Evolutionary conservation across 1,140 invertebrate species (phyloP).

Genomic region (Sycophila sp.): DNA sequence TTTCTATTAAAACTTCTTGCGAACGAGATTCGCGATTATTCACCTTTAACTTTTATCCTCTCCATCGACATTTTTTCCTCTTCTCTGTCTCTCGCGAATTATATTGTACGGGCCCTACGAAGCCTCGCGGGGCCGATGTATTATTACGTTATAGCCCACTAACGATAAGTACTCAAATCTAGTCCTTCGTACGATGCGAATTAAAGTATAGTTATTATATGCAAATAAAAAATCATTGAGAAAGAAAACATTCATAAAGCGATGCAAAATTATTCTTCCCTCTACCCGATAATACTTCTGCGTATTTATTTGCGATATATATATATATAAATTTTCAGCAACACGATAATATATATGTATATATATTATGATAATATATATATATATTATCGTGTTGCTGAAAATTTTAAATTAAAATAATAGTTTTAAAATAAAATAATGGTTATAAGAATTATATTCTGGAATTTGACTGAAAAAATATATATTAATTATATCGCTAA

Average conservation of each 20-base stretch:
- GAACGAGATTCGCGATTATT: conserved; percentile 24
- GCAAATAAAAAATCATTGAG: conserved; percentile 4
- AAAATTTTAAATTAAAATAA: too few relatives aligned
- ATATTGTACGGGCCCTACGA: not conserved
- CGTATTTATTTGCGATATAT: too few relatives aligned
- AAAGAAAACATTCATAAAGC: not conserved
- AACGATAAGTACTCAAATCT: conserved; percentile 67
- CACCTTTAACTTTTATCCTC: too few relatives aligned
- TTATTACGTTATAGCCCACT: conserved; percentile 58
- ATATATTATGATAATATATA: too few relatives aligned
- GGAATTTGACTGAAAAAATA: too few relatives aligned
- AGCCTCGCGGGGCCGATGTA: conserved; percentile 40
- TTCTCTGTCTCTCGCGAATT: not conserved
- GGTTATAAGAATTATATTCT: too few relatives aligned
- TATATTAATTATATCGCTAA: too few relatives aligned
- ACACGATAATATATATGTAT: too few relatives aligned
- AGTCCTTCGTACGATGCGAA: conserved; percentile 66
- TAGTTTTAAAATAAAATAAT: too few relatives aligned
- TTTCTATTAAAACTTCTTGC: conserved; percentile 26
- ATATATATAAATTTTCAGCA: too few relatives aligned
- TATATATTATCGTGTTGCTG: too few relatives aligned
- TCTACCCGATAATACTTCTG: too few relatives aligned
- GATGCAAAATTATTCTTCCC: conserved; percentile 3
- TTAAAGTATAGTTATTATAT: conserved; percentile 48
- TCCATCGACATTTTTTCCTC: conserved; percentile 15